A percentile compares a stretch with the other conserved stretches of the same genome.
These are phyloP conservation scores for Yponomeuta evonymella DNA, from an alignment of 2,888 invertebrate species.

Conservation along the genomic window DNA sequence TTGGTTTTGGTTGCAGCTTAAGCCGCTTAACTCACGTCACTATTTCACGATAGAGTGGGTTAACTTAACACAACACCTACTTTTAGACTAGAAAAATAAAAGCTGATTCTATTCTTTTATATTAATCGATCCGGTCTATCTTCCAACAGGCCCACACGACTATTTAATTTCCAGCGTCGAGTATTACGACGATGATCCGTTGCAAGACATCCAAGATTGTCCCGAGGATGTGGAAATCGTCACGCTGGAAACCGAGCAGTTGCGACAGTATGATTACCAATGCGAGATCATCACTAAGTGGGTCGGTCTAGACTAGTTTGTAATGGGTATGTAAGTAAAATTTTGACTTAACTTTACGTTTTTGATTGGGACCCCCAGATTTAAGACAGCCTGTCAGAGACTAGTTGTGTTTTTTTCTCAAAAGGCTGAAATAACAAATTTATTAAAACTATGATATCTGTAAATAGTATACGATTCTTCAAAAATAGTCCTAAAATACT, in stretches of 20 bases:
- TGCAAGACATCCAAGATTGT: slow-evolving; percentile 37
- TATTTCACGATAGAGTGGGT: too few species aligned
- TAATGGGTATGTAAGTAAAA: slow-evolving; percentile 19
- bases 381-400: too few species aligned
- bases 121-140: background rate
- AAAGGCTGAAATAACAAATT: too few species aligned
- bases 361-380: too few species aligned
- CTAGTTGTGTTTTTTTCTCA: too few species aligned
- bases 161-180: slow-evolving; percentile 56
- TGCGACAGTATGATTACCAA: slow-evolving; percentile 49
- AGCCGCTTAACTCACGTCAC: too few species aligned
- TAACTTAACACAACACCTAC: background rate
- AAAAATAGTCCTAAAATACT: too few species aligned
- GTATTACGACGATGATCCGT: slow-evolving; percentile 49
- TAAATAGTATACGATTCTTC: too few species aligned
- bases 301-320: slow-evolving; percentile 49
- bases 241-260: slow-evolving; percentile 39
- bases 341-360: too few species aligned
- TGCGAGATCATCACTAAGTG: slow-evolving; percentile 36
- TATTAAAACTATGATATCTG: too few species aligned
- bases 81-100: background rate
- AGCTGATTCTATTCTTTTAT: too few species aligned
- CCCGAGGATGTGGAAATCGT: slow-evolving; percentile 44
- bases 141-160: slow-evolving; percentile 26
- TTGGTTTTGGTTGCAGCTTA: too few species aligned